phyloP scores from a whole-genome alignment of 2,888 invertebrate species.

The Drosophila birchii region DNA sequence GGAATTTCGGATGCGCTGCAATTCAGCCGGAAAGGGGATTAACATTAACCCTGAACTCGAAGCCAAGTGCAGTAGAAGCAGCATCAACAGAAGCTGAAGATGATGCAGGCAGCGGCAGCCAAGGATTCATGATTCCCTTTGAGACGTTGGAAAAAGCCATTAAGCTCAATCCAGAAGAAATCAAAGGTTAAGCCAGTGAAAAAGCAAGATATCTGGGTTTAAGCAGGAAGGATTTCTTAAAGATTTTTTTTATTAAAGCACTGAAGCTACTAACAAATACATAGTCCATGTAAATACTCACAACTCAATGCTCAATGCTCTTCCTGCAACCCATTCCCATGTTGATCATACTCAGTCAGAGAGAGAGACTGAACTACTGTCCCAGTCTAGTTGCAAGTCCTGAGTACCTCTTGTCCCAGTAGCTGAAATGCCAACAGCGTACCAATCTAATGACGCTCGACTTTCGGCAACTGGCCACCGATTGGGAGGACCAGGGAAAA shows the following conservation, averaged over 20 bases:
- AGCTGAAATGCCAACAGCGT: conserved; percentile 32
- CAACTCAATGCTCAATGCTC: not conserved
- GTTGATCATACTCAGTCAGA: not conserved
- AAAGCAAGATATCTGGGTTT: not conserved
- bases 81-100: not conserved
- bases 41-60: conserved; percentile 32
- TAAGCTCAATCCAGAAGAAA: conserved; percentile 2
- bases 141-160: conserved; percentile 16
- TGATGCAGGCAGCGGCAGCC: not conserved
- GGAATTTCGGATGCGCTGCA: conserved; percentile 48
- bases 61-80: not conserved
- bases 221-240: not conserved
- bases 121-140: conserved; percentile 36
- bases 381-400: not conserved
- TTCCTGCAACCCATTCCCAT: not conserved
- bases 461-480: conserved; percentile 48
- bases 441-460: conserved; percentile 66
- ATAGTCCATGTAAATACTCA: not conserved
- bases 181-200: conserved; percentile 9
- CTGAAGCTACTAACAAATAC: not conserved
- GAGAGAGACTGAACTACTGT: not conserved
- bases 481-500: conserved; percentile 27
- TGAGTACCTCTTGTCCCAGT: conserved; percentile 24
- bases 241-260: not conserved
- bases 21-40: conserved; percentile 30